Conservation (phyloP, 2,113 vertebrate species). For the Ceratotherium simum region DNA sequence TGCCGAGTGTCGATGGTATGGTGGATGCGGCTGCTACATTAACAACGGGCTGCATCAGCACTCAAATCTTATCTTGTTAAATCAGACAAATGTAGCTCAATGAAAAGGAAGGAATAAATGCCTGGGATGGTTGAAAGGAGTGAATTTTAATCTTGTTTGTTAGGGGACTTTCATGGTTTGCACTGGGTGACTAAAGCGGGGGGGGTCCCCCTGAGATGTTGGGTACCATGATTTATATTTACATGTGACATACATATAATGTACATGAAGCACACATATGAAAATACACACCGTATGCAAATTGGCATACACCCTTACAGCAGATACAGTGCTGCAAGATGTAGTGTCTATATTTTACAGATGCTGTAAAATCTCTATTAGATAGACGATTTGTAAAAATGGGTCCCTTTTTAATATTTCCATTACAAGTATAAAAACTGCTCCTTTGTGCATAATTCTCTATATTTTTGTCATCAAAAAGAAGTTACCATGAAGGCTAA, state of each 20-base stretch:
- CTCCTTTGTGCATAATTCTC: constrained; percentile 83
- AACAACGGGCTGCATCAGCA: constrained; percentile 96
- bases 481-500: constrained; percentile 82
- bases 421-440: constrained; percentile 78
- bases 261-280: constrained; percentile 66
- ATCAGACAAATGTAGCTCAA: constrained; percentile 97
- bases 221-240: constrained; percentile 82
- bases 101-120: constrained; percentile 95
- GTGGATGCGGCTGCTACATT: constrained; percentile 93
- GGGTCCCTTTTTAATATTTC: constrained; percentile 78
- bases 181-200: constrained; percentile 81
- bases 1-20: constrained; percentile 90
- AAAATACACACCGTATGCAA: constrained; percentile 71
- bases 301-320: constrained; percentile 54
- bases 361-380: constrained; percentile 74
- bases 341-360: constrained; percentile 69
- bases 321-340: constrained; percentile 27
- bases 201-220: constrained; percentile 80
- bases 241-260: constrained; percentile 65
- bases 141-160: constrained; percentile 91
- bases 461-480: constrained; percentile 83
- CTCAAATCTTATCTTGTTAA: constrained; percentile 99
- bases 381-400: constrained; percentile 79
- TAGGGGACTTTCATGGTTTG: constrained; percentile 87
- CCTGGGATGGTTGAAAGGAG: constrained; percentile 90